Percentiles rank a stretch among this genome's conserved stretches.
phyloP scores from a whole-genome alignment of 2,797 vertebrate species.

The Pseudotriccus pelzelni region DNA sequence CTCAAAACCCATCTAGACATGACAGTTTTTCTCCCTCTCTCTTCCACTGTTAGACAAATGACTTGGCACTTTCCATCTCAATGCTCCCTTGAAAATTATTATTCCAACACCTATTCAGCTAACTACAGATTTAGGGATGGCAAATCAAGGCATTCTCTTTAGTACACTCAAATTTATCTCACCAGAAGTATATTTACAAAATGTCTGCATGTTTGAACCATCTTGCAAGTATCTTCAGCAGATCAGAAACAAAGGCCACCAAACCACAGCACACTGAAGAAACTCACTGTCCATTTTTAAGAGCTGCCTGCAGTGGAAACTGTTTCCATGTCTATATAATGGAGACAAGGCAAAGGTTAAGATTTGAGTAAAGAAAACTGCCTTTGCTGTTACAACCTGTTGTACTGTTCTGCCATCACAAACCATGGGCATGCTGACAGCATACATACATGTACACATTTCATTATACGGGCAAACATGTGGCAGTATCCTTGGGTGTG shows the following conservation, averaged over 20 bases:
- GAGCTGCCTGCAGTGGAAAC: background rate
- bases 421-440: background rate
- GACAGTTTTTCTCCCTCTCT: background rate
- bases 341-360: background rate
- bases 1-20: background rate
- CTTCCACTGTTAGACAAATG: background rate
- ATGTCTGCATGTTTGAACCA: background rate
- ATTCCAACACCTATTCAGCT: background rate
- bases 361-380: background rate
- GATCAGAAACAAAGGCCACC: background rate
- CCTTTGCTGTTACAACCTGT: background rate
- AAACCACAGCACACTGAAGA: background rate
- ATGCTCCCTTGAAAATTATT: background rate
- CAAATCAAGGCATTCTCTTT: background rate
- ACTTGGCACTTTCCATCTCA: background rate
- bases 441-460: background rate
- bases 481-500: background rate
- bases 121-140: background rate
- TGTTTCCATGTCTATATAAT: background rate
- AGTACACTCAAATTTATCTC: background rate
- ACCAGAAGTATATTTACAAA: background rate
- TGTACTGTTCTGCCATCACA: rapidly evolving
- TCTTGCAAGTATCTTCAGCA: background rate
- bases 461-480: background rate
- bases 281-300: background rate